phyloP scores from a whole-genome alignment of 2,888 invertebrate genomes.

The Erebia aethiops region DNA sequence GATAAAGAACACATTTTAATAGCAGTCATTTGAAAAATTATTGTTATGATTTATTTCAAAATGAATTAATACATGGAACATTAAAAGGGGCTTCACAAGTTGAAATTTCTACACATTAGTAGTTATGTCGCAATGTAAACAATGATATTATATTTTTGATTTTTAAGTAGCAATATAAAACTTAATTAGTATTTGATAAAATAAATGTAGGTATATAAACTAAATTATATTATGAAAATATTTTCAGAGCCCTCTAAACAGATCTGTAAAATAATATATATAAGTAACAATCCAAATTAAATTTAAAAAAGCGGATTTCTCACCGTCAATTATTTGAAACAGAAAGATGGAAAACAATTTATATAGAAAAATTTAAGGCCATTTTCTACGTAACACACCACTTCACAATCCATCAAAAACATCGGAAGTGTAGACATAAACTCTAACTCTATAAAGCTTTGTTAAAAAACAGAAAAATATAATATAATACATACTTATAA shows the following conservation, averaged over 20 bases:
- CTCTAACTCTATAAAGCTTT: conserved; percentile 58
- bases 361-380: conserved; percentile 43
- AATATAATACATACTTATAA: conserved; percentile 51
- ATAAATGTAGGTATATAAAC: neutral
- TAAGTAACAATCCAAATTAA: too few species aligned
- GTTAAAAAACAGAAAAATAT: conserved; percentile 49
- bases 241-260: conserved; percentile 24
- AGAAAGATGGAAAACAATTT: conserved; percentile 25
- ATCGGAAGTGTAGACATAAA: conserved; percentile 57
- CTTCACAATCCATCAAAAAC: conserved; percentile 55
- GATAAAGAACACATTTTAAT: conserved; percentile 77
- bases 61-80: conserved; percentile 26
- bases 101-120: conserved; percentile 20
- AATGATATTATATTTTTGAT: too few species aligned
- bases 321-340: conserved; percentile 21
- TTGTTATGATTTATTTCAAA: conserved; percentile 9
- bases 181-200: neutral
- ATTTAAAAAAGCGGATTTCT: conserved; percentile 14
- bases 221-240: conserved; percentile 12
- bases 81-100: conserved; percentile 19
- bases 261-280: too few species aligned
- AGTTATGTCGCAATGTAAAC: neutral
- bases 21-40: conserved; percentile 62
- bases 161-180: neutral
- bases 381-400: conserved; percentile 55